These are phyloP conservation scores for Hololepta plana DNA, from an alignment of 2,888 invertebrate genomes.

Conservation along the genomic window DNA sequence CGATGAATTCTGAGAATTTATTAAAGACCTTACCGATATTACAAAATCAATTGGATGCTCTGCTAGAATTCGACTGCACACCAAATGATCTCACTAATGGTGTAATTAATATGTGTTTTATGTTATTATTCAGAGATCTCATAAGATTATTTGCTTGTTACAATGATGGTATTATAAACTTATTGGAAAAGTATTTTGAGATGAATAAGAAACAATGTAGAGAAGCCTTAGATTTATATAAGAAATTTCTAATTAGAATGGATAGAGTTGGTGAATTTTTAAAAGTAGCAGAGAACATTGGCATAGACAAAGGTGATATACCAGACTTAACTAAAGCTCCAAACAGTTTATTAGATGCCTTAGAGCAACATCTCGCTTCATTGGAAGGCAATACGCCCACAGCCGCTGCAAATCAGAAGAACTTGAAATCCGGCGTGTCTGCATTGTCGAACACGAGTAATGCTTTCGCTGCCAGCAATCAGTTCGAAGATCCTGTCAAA, in stretches of 20 bases:
- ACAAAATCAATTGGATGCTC: constrained; percentile 89
- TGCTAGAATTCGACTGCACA: constrained; percentile 95
- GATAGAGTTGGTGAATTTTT: constrained; percentile 97
- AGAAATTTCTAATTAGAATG: constrained; percentile 97
- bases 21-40: constrained; percentile 93
- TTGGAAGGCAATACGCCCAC: constrained; percentile 89
- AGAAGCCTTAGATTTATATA: constrained; percentile 96
- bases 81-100: constrained; percentile 87
- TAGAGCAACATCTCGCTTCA: constrained; percentile 90
- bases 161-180: constrained; percentile 98
- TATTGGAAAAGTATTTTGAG: constrained; percentile 98
- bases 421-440: constrained; percentile 76
- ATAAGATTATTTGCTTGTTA: constrained; percentile 98
- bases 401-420: constrained; percentile 72
- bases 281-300: constrained; percentile 78
- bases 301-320: constrained; percentile 97
- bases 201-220: constrained; percentile 99
- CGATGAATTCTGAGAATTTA: constrained; percentile 95
- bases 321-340: constrained; percentile 98
- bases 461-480: constrained; percentile 66
- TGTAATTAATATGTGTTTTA: constrained; percentile 97
- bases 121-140: constrained; percentile 96
- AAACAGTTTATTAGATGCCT: constrained; percentile 89
- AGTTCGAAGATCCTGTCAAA: constrained; percentile 71
- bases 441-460: constrained; percentile 77